Evolutionary conservation across 1,140 invertebrate species (phyloP).

Genomic region (Ladona fulva): DNA sequence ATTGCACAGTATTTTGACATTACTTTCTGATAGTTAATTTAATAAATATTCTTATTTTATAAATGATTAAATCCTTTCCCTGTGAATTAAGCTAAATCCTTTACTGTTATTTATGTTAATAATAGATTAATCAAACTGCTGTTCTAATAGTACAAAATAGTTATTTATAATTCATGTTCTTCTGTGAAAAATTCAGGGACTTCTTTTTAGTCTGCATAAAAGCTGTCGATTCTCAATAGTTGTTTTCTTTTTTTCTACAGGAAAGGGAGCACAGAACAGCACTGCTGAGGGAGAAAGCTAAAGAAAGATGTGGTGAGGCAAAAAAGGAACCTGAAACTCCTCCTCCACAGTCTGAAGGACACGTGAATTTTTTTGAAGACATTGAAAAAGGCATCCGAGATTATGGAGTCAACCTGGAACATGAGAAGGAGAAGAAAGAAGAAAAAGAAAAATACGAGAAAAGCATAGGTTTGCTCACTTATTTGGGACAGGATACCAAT

Average conservation of each 20-base stretch:
- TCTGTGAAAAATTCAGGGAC: no score
- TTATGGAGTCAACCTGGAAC: slow-evolving; percentile 63
- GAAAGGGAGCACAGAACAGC: slow-evolving; percentile 80
- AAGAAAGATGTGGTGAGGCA: slow-evolving; percentile 37
- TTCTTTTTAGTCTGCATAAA: slow-evolving; percentile 11
- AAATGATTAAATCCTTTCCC: no score
- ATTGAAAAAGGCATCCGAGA: slow-evolving; percentile 56
- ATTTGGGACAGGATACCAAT: slow-evolving; percentile 87
- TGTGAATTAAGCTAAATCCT: no score
- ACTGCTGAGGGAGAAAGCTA: slow-evolving; percentile 58
- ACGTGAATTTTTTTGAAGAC: slow-evolving; percentile 88
- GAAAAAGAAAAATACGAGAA: slow-evolving; percentile 96
- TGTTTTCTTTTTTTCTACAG: slow-evolving; percentile 35
- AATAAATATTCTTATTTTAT: no score
- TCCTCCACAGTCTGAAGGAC: slow-evolving; percentile 34
- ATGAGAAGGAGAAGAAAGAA: slow-evolving; percentile 82
- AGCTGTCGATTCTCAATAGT: slow-evolving; percentile 21
- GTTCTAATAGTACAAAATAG: no score
- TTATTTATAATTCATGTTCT: no score
- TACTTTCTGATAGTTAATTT: no score
- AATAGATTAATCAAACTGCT: no score
- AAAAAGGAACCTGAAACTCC: slow-evolving; percentile 18
- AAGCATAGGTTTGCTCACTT: slow-evolving; percentile 91
- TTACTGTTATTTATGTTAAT: no score
- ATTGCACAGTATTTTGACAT: no score